Conservation (phyloP, 2,888 invertebrate species). For the Drosophila yooni region DNA sequence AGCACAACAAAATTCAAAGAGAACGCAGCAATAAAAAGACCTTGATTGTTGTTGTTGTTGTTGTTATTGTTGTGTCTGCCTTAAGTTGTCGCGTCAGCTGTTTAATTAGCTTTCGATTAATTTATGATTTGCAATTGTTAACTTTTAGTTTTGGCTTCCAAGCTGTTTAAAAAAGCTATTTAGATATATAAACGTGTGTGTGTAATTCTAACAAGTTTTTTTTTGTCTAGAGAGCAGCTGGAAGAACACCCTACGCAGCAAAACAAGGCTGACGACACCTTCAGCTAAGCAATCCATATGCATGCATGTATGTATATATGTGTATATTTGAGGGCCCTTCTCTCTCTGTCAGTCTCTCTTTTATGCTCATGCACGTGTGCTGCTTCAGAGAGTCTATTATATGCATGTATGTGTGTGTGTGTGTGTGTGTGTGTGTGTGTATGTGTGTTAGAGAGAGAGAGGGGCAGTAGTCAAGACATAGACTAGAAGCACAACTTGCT, state of each 20-base stretch:
- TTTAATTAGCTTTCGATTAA: conserved; percentile 75
- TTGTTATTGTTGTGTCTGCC: conserved; percentile 30
- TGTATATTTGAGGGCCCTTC: conserved; percentile 19
- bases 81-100: conserved; percentile 66
- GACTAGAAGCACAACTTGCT: conserved; percentile 45
- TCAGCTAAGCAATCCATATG: conserved; percentile 10
- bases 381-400: conserved; percentile 8
- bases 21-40: conserved; percentile 43
- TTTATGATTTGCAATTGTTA: conserved; percentile 47
- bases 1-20: conserved; percentile 47
- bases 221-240: conserved; percentile 12
- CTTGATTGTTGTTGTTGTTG: conserved; percentile 44
- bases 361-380: conserved; percentile 30
- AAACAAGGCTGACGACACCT: conserved; percentile 54
- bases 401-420: conserved; percentile 22
- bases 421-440: conserved; percentile 6
- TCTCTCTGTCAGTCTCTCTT: conserved; percentile 9
- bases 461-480: conserved; percentile 56
- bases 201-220: neutral
- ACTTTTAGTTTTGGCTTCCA: conserved; percentile 10
- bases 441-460: conserved; percentile 36
- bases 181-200: neutral
- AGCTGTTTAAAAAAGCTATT: neutral
- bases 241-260: conserved; percentile 16
- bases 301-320: neutral